Percentiles rank a stretch among this genome's conserved stretches.
phyloP scores from a whole-genome alignment of 2,113 vertebrate species.

The Cricetomys ansorgei region DNA sequence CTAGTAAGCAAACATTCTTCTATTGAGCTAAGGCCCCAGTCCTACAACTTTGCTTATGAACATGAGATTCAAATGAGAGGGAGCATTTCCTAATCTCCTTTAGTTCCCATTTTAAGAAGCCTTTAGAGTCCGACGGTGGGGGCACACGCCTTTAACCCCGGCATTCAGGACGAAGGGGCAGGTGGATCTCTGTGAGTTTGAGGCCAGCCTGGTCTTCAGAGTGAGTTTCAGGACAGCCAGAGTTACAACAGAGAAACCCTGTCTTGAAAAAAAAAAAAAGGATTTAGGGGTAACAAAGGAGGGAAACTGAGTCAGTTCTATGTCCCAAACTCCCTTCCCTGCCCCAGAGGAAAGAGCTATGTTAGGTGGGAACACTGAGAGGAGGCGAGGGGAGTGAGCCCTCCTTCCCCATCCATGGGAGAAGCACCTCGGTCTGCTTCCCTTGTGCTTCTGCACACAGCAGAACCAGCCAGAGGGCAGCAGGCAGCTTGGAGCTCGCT shows the following conservation, averaged over 20 bases:
- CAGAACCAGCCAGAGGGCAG: neutral
- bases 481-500: neutral
- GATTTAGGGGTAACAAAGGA: neutral
- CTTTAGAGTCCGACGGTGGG: no score
- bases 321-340: neutral
- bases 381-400: accelerated
- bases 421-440: neutral
- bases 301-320: neutral
- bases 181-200: no score
- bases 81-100: neutral
- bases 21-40: neutral
- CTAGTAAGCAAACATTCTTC: neutral
- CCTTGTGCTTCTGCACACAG: accelerated
- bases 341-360: neutral
- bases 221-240: no score
- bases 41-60: neutral
- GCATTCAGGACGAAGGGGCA: no score
- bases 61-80: neutral
- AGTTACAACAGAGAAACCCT: no score
- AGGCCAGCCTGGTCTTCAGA: no score
- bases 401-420: neutral
- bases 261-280: no score
- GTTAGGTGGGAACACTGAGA: no score
- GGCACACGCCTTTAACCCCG: no score
- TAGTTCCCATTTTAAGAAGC: neutral